These are phyloP conservation scores for Hiodon alosoides DNA, from an alignment of 2,113 vertebrate genomes.

Conservation along the genomic window DNA sequence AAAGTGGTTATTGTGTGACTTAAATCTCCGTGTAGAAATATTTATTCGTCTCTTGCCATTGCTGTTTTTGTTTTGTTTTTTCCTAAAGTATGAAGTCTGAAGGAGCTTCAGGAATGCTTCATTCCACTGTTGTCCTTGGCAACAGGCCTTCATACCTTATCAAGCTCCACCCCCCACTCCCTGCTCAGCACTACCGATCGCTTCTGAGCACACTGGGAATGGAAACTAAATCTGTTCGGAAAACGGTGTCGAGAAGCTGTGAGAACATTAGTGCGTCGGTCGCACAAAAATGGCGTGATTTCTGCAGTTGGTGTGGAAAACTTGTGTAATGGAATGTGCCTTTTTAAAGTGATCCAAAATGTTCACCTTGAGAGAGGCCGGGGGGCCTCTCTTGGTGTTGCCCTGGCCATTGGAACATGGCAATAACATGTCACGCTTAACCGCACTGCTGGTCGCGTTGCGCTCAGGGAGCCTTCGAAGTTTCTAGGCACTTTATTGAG, in stretches of 20 bases:
- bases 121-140: slow-evolving; percentile 30
- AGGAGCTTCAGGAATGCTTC: slow-evolving; percentile 19
- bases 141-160: slow-evolving; percentile 26
- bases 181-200: neutral
- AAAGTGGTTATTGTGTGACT: slow-evolving; percentile 11
- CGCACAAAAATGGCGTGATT: neutral
- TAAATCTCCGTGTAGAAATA: neutral
- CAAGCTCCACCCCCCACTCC: neutral
- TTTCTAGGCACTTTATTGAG: neutral
- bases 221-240: neutral
- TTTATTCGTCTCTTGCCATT: neutral
- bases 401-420: neutral
- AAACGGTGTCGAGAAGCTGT: neutral
- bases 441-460: no score
- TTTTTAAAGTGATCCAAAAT: neutral
- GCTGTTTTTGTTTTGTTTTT: no score
- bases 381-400: neutral
- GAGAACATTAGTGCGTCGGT: neutral
- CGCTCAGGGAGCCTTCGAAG: neutral
- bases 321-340: neutral
- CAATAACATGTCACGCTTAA: no score
- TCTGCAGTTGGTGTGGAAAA: neutral
- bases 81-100: no score
- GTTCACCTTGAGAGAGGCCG: neutral
- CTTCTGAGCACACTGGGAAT: neutral